phyloP scores from a whole-genome alignment of 1,140 invertebrate genomes.

The Drosophila sproati region DNA sequence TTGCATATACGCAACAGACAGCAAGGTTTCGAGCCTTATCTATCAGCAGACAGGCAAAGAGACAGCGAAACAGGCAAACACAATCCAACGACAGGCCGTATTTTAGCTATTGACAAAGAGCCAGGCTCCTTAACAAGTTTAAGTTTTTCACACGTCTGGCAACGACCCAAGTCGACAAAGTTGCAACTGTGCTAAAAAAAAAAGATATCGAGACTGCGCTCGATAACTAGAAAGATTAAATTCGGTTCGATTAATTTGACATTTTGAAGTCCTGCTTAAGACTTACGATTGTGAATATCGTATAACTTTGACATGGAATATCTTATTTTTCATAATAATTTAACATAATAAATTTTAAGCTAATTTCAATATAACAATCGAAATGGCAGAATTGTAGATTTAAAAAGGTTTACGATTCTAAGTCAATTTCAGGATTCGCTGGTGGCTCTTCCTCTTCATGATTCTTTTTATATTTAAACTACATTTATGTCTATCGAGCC shows the following conservation, averaged over 20 bases:
- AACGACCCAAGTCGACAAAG: background rate
- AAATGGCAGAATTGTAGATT: too few relatives aligned
- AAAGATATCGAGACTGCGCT: too few relatives aligned
- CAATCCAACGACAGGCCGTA: slow-evolving; percentile 16
- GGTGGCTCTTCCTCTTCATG: too few relatives aligned
- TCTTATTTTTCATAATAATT: too few relatives aligned
- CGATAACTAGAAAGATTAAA: background rate
- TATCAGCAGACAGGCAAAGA: slow-evolving; percentile 7
- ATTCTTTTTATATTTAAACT: too few relatives aligned
- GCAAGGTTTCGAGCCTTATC: slow-evolving; percentile 21
- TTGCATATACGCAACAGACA: slow-evolving; percentile 37
- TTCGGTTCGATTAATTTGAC: background rate
- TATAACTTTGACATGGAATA: too few relatives aligned
- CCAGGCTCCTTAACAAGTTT: background rate
- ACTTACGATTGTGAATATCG: too few relatives aligned
- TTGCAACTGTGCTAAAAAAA: background rate
- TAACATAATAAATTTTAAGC: too few relatives aligned
- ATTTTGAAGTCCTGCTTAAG: too few relatives aligned
- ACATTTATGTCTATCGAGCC: background rate
- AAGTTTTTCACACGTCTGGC: background rate
- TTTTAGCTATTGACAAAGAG: background rate
- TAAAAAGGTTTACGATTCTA: too few relatives aligned
- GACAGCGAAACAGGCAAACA: slow-evolving; percentile 9
- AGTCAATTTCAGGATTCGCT: too few relatives aligned
- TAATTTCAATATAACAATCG: too few relatives aligned